Percentiles rank a stretch among this genome's conserved stretches.
These are phyloP conservation scores for Dusona sp. DNA, from an alignment of 2,888 invertebrate species.

Conservation along the genomic window DNA sequence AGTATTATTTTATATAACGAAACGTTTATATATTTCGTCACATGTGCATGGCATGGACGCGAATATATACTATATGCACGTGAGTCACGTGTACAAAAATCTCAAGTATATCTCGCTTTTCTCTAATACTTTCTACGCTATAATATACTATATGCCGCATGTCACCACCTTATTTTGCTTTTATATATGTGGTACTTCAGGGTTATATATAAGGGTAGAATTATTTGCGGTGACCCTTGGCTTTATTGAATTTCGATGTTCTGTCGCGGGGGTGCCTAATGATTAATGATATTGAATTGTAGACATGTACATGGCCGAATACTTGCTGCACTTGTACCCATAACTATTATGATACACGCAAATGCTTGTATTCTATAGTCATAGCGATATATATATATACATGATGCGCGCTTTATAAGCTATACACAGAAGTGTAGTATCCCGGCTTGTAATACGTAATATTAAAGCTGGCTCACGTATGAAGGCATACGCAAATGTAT, in stretches of 20 bases:
- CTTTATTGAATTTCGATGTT: conserved; percentile 56
- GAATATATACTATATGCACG: background rate
- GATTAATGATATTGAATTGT: conserved; percentile 38
- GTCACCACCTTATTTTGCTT: background rate
- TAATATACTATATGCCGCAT: background rate
- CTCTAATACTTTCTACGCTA: background rate
- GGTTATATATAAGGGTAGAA: conserved; percentile 12
- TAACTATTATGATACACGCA: conserved; percentile 18
- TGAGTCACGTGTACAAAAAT: conserved; percentile 32
- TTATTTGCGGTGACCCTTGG: conserved; percentile 29
- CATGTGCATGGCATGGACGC: conserved; percentile 19
- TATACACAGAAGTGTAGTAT: conserved; percentile 3
- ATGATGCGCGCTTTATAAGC: background rate
- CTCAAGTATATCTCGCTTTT: conserved; percentile 7
- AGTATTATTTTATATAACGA: conserved; percentile 1
- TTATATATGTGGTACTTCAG: conserved; percentile 16
- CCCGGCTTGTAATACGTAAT: conserved; percentile 33
- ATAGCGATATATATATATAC: background rate
- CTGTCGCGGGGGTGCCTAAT: conserved; percentile 24
- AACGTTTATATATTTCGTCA: conserved; percentile 10
- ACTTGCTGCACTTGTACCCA: conserved; percentile 10
- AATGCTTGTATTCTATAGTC: conserved; percentile 32
- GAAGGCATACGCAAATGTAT: conserved; percentile 9
- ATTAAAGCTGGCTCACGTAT: conserved; percentile 30
- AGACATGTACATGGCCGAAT: conserved; percentile 5